Base-by-base conservation (phyloP, 1,140 invertebrate species). In the Archivesica marissinica region DNA sequence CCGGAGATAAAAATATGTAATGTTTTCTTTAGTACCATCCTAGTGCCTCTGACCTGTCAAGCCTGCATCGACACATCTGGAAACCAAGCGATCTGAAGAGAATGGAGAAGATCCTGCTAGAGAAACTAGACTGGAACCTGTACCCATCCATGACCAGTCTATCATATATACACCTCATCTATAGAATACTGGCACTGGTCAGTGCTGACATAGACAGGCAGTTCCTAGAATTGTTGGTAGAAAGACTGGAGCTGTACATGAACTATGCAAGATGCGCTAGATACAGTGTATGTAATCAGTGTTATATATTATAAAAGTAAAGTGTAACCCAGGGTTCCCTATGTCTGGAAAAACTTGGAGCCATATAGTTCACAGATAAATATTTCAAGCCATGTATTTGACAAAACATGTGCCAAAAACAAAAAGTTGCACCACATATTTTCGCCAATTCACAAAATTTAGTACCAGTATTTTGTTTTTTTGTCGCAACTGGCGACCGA, bases 71-170 rank as follows among this genome's bases (percentile, higher is more conserved):
- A 33, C 80, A 88, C 33, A 78, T 61, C 20, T 90, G 89, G 89
- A 87, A 86, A 74, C 74, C 89, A 17, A 86, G 86, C 47, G 89
- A 90, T 87, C 81, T 90, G 25, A 88, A 86, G 59, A 85, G 89
- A 52, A 90, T 90, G 89, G 89, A 90, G 39, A 85, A 82, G 50
- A 61, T 88, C 13, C 68, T 90, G 9, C 76, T 90, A 3, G 84
- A 89, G 23, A 90, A 90, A 39, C 66, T 89, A 0, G 80, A 75
- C 20, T 89, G 88, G 88, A 78, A 87, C 47, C 39, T 89, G 2
- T 35, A 72, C 39, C 64, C 84, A 33, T 35, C 66, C 20, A 41
- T 52, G 11, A 86, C 64, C 39, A 61, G 77, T 66, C 52, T 86
- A 15, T 50, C 75, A 0, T 86, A 61, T 56, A 33, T 86, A 30